Evolutionary conservation across 1,140 invertebrate genomes (phyloP), one percentile per base, ranked within the genome.

Genomic region (Ips typographus): DNA sequence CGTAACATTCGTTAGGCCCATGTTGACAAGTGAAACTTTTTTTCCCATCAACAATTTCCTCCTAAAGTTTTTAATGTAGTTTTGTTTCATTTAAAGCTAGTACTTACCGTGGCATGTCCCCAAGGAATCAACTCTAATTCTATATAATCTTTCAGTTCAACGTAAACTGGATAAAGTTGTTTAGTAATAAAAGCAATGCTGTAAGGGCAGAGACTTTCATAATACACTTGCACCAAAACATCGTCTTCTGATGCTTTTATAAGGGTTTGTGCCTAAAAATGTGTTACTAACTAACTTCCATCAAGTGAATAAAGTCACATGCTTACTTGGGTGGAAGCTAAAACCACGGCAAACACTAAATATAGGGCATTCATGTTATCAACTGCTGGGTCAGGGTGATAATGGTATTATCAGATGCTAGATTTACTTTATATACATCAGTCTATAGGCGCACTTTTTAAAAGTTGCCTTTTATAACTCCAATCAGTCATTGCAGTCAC

Each of bases 161-260:
- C 5, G 5, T 55, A 55, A 55, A 70, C 71, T 5, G 81, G 80
- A 55, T 75, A 70, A 0, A 83, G 72, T 66, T 82, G 80, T n/a
- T 76, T 70, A 1, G 57, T 74, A 7, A 79, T 76, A 62, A 83
- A 83, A n/a, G 79, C 68, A 44, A 84, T 85, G 74, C 91, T 93
- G 74, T 91, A 91, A 0, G 88, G 88, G 76, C 93, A 95, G 0
- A 93, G 78, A 6, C 86, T 85, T 80, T 95, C 93, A 76, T 94
- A 94, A 75, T 91, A 93, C 55, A 94, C 70, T 7, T 75, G 71
- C 41, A 76, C 70, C 66, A 72, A 74, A 4, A 76, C 62, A 5
- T n/a, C 7, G 37, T 71, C 42, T 8, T 71, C 5, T 3, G 52
- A n/a, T 37, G 37, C n/a, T 5, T 47, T 47, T 47, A 4, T 47